Conservation (phyloP, 2,797 vertebrate species). For the Emydoidea blandingii region DNA sequence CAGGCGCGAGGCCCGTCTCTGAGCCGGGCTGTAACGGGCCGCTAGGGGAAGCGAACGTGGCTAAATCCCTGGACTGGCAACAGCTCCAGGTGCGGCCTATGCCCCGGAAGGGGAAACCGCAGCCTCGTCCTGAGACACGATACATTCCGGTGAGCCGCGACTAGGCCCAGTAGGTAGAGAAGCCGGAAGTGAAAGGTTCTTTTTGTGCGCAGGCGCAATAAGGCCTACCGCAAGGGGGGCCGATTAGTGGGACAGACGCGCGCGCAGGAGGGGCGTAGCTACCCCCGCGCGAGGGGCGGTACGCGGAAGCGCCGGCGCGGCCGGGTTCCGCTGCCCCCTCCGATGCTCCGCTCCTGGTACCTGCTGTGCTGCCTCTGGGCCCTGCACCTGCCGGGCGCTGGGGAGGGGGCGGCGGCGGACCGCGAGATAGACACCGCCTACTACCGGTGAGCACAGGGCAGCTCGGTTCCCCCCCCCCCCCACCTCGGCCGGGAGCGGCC, state of each 20-base stretch:
- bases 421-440: conserved; percentile 72
- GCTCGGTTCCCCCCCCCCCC: background rate
- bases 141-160: background rate
- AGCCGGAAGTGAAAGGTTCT: conserved; percentile 13
- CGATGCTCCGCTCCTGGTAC: conserved; percentile 70
- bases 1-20: no score
- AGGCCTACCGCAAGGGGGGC: background rate
- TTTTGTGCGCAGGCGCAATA: background rate
- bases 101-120: background rate
- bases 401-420: background rate
- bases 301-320: conserved; percentile 66
- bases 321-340: background rate
- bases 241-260: background rate
- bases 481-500: background rate
- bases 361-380: conserved; percentile 66
- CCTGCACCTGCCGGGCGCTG: conserved; percentile 56
- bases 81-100: no score
- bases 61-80: no score
- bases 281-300: background rate
- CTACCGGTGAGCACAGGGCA: conserved; percentile 76
- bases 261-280: background rate
- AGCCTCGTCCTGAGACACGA: background rate
- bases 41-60: no score
- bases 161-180: background rate
- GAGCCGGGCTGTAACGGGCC: no score